Conservation (phyloP, 2,888 invertebrate species). For the Pyrocoelia pectoralis region DNA sequence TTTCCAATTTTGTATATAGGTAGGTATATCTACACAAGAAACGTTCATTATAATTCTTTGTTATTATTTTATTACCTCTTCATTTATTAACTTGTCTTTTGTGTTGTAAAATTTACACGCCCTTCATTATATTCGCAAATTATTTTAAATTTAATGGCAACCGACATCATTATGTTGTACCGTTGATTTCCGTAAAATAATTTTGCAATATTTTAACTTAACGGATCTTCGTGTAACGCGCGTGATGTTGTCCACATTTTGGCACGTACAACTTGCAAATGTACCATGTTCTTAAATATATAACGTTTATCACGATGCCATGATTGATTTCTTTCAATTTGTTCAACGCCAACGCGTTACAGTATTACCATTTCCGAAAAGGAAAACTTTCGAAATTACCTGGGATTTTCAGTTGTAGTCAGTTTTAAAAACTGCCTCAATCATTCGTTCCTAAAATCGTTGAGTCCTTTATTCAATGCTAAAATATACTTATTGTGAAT, state of each 20-base stretch:
- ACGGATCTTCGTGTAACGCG: neutral
- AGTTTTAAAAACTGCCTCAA: too few species aligned
- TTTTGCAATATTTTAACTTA: neutral
- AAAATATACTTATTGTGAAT: too few species aligned
- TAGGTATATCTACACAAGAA: neutral
- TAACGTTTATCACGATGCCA: too few species aligned
- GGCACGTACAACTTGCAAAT: neutral
- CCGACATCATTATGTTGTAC: neutral
- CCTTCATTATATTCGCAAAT: neutral
- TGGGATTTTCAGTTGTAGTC: too few species aligned
- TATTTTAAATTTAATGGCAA: neutral
- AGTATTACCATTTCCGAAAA: too few species aligned
- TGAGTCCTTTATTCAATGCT: too few species aligned
- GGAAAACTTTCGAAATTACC: too few species aligned
- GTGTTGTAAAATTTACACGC: neutral
- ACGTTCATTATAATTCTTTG: too few species aligned
- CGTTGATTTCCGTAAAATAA: conserved; percentile 1
- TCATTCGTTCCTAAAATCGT: too few species aligned
- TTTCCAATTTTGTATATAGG: neutral
- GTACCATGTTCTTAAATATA: too few species aligned
- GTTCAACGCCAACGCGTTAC: too few species aligned
- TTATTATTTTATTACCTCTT: neutral
- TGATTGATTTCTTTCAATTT: too few species aligned
- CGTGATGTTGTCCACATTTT: neutral
- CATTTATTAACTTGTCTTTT: neutral